Evolutionary conservation across 2,888 invertebrate genomes (phyloP).

Genomic region (Coleophora deauratella): DNA sequence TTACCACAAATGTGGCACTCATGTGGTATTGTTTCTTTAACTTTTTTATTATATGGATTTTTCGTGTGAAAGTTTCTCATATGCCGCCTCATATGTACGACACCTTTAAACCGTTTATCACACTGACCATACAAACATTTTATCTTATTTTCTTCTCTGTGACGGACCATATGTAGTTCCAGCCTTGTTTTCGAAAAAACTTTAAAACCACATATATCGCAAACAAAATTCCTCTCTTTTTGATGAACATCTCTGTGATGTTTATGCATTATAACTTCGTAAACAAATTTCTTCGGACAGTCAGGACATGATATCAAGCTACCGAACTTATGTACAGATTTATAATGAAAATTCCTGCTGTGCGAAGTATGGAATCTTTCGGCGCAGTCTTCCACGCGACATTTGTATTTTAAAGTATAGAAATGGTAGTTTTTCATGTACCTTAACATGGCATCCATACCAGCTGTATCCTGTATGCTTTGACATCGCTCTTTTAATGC

Average conservation of each 20-base stretch:
- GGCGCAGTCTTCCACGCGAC: constrained; percentile 4
- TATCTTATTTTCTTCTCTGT: constrained; percentile 14
- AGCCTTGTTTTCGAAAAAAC: constrained; percentile 17
- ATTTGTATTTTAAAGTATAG: constrained; percentile 20
- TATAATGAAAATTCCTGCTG: constrained; percentile 21
- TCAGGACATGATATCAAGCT: constrained; percentile 24
- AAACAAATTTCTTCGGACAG: constrained; percentile 27
- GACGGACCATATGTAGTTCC: constrained; percentile 21
- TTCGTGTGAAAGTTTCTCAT: constrained; percentile 14
- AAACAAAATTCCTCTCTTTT: constrained; percentile 34
- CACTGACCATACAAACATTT: constrained; percentile 8
- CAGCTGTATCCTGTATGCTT: too few species aligned
- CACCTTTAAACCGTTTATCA: constrained; percentile 18
- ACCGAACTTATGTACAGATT: constrained; percentile 19
- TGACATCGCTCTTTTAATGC: too few species aligned
- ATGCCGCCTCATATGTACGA: constrained; percentile 17
- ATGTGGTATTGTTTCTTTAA: background rate
- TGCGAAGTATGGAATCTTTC: constrained; percentile 25
- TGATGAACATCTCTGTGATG: constrained; percentile 28
- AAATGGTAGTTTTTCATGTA: constrained; percentile 28
- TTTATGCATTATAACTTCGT: constrained; percentile 22
- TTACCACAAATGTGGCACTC: constrained; percentile 6
- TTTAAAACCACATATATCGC: constrained; percentile 38
- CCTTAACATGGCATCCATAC: too few species aligned
- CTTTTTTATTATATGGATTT: background rate